Evolutionary conservation across 2,888 invertebrate genomes (phyloP), one percentile per base, ranked within the genome.

Genomic region (Leptarthrus brevirostris): DNA sequence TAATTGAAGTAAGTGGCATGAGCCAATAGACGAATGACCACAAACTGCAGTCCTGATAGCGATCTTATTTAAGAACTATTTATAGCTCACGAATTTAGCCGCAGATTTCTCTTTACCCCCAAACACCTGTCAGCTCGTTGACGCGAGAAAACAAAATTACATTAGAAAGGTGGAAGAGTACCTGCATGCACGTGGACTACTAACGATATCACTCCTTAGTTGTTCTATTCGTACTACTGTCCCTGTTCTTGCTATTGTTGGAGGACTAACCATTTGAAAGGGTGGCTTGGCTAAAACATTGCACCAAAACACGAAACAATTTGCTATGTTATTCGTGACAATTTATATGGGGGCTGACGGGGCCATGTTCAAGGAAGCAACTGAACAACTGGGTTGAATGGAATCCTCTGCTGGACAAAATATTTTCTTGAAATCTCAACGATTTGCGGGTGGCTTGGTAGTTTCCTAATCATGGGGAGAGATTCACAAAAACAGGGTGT

Each of bases 291-390:
- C 18, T 69, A 69, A 69, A 69, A 52, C 69, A 69, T 69, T 69
- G 69, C 69, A 69, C 6, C 34, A 52, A 52, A 44, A 52, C 69
- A 69, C 69, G 69, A 69, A 69, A 52, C 69, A 69, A 69, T 69
- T 69, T 52, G 24, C 69, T 47, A 52, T 18, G 52, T 52, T 20
- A 22, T 16, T 20, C 18, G 20, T 22, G 40, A 40, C 40, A 30
- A 8, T 8, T 30, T 30, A 5, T 30, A 2, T 40, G 18, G 36
- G 36, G 40, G 10, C 49, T 18, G 10, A 12, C 58, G 14, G 16
- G 34, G 40, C 16, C 36, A 30, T 36, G 26, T 18, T 34, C 34
- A 36, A 58, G 58, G 58, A 58, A 40, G 20, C 64, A 47, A n/a
- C 24, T 66, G 47, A 26, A 52, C 40, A 44, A 22, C 18, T 34